Conservation (phyloP, 1,140 invertebrate genomes). For the Intoshia linei region DNA sequence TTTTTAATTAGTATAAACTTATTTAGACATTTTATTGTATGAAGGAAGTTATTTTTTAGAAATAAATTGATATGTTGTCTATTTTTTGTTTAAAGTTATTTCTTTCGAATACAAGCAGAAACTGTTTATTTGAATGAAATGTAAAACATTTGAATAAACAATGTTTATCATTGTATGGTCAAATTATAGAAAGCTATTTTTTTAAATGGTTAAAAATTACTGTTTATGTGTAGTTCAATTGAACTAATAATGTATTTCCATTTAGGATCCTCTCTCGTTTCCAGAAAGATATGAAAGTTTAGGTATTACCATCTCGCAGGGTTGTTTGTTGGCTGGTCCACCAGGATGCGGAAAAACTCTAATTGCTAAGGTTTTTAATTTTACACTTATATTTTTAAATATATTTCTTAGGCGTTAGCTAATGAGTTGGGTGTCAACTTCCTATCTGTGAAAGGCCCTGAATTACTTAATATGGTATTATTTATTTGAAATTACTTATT, state of each 20-base stretch:
- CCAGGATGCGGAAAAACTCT: constrained; percentile 67
- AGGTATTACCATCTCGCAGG: constrained; percentile 40
- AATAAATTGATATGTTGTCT: no score
- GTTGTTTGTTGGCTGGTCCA: constrained; percentile 59
- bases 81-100: background rate
- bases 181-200: no score
- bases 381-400: background rate
- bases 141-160: no score
- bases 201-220: no score
- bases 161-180: no score
- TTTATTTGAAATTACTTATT: constrained; percentile 9
- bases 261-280: constrained; percentile 51
- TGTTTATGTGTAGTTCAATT: no score
- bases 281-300: constrained; percentile 39
- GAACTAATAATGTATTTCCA: constrained; percentile 6
- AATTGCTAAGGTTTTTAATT: constrained; percentile 34
- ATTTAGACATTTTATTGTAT: no score
- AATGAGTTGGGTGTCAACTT: constrained; percentile 85
- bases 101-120: background rate
- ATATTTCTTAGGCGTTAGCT: constrained; percentile 35
- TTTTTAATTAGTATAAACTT: no score
- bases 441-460: constrained; percentile 77
- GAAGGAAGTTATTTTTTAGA: no score
- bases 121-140: background rate
- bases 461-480: constrained; percentile 78